A percentile compares a stretch with the other conserved stretches of the same genome.
These are phyloP conservation scores for Eristalinus sepulchralis DNA, from an alignment of 2,888 invertebrate genomes.

Conservation along the genomic window DNA sequence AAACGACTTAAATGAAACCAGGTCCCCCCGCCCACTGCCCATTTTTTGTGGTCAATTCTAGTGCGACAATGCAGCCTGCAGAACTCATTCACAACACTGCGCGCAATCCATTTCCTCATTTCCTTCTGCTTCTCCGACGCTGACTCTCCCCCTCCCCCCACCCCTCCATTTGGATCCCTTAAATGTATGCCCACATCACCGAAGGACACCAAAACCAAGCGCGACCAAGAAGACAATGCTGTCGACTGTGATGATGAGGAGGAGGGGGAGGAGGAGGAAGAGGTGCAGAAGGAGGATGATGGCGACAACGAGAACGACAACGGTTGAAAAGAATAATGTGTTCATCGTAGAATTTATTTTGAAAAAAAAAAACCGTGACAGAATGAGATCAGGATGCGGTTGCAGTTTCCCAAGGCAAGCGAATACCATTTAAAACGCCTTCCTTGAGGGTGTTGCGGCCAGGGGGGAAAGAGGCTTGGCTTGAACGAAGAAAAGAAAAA, in stretches of 20 bases:
- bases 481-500: background rate
- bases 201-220: background rate
- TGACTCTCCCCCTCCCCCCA: background rate
- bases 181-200: background rate
- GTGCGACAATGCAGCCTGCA: constrained; percentile 25
- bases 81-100: constrained; percentile 37
- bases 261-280: background rate
- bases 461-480: background rate
- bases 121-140: background rate
- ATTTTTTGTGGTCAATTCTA: constrained; percentile 28
- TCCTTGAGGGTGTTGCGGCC: background rate
- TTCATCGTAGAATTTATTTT: constrained; percentile 56
- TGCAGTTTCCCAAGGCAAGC: constrained; percentile 26
- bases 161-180: background rate
- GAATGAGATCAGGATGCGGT: constrained; percentile 68
- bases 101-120: constrained; percentile 54
- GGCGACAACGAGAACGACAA: background rate
- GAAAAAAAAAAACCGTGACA: constrained; percentile 45
- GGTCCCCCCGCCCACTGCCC: background rate
- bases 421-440: constrained; percentile 9
- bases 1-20: background rate
- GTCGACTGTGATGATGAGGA: background rate
- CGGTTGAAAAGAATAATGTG: constrained; percentile 44
- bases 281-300: background rate
- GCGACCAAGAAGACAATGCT: background rate